These are phyloP conservation scores for Chrysaora quinquecirrha DNA, from an alignment of 30 jellyfish, hydroid and myxozoan species.

Conservation along the genomic window DNA sequence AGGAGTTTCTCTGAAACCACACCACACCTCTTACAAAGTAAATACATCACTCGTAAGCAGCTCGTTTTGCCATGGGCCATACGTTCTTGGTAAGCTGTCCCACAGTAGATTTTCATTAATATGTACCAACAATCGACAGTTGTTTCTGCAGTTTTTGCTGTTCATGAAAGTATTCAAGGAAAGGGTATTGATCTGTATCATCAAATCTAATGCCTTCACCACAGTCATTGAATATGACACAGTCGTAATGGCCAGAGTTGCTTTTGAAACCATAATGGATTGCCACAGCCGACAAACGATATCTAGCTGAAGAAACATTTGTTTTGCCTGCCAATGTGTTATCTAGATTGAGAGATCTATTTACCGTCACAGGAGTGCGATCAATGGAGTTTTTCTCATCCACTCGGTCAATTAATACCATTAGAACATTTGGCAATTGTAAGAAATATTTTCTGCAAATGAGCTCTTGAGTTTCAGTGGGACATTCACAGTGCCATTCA, in stretches of 20 bases:
- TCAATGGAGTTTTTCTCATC: not conserved
- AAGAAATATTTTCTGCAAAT: not conserved
- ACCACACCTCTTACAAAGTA: not conserved
- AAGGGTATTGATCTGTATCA: not conserved
- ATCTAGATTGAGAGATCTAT: not conserved
- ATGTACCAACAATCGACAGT: not conserved
- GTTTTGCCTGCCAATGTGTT: slow-evolving; percentile 13
- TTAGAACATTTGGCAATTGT: not conserved
- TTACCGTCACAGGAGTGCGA: not conserved
- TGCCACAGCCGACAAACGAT: not conserved
- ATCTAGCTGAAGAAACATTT: not conserved
- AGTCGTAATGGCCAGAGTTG: slow-evolving; percentile 2
- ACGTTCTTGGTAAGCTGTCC: not conserved
- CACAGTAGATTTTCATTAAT: no score
- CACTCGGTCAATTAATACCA: not conserved
- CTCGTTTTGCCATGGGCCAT: not conserved
- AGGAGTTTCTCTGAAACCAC: not conserved
- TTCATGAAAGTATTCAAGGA: not conserved
- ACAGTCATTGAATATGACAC: not conserved
- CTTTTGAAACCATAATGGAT: slow-evolving; percentile 2
- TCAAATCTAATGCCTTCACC: not conserved
- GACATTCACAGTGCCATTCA: not conserved
- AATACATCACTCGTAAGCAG: not conserved
- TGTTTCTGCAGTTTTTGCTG: not conserved
- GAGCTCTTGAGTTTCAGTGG: not conserved